These are phyloP conservation scores for Caenorhabditis afra DNA, from an alignment of 2,888 invertebrate genomes.

Conservation along the genomic window DNA sequence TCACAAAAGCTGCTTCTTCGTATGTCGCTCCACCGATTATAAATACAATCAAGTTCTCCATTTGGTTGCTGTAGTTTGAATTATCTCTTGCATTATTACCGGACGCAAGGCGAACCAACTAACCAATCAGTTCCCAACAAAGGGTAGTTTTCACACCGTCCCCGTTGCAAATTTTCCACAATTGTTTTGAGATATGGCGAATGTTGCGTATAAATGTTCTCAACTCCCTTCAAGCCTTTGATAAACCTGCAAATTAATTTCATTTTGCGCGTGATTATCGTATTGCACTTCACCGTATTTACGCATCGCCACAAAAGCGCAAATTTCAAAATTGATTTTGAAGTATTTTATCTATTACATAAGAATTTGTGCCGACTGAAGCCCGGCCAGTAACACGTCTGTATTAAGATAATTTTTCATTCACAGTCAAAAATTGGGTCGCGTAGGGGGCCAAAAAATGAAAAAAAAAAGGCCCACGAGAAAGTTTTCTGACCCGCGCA, in stretches of 20 bases:
- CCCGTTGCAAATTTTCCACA: constrained; percentile 92
- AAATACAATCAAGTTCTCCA: constrained; percentile 95
- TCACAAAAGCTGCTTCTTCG: constrained; percentile 66
- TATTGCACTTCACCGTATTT: too few species aligned
- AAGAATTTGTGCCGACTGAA: too few species aligned
- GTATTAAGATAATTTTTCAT: too few species aligned
- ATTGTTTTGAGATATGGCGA: constrained; percentile 89
- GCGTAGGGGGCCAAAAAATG: too few species aligned
- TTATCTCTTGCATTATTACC: not conserved
- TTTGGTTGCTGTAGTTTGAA: constrained; percentile 82
- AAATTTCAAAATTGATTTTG: too few species aligned
- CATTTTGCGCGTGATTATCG: too few species aligned
- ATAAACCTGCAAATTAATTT: constrained; percentile 59
- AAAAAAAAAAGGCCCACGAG: too few species aligned
- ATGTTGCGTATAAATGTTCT: constrained; percentile 99
- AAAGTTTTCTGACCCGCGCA: too few species aligned
- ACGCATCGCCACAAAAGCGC: too few species aligned
- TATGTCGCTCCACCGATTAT: constrained; percentile 95
- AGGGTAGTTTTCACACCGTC: constrained; percentile 80
- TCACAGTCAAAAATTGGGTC: too few species aligned
- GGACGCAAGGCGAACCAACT: not conserved
- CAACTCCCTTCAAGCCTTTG: constrained; percentile 89
- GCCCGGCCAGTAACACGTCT: too few species aligned
- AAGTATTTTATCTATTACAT: too few species aligned
- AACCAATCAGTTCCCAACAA: constrained; percentile 69